These are phyloP conservation scores for Callosobruchus maculatus DNA, from an alignment of 2,888 invertebrate species.

Conservation along the genomic window DNA sequence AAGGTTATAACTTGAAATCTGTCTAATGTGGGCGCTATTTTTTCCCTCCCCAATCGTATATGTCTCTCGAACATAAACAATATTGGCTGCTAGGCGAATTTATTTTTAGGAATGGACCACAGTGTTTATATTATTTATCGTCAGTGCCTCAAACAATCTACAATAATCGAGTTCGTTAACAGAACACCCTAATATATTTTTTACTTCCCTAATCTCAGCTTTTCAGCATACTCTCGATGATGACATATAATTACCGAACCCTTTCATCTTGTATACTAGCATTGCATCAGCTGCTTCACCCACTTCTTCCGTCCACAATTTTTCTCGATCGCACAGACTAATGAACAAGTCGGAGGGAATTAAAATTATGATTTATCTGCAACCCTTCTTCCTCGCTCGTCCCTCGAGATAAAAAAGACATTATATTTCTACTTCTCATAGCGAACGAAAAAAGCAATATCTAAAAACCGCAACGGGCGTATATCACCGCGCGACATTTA, in stretches of 20 bases:
- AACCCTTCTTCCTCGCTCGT: slow-evolving; percentile 31
- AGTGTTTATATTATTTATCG: too few species aligned
- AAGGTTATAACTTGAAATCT: too few species aligned
- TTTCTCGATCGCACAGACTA: slow-evolving; percentile 9
- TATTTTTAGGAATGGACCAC: too few species aligned
- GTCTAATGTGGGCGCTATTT: too few species aligned
- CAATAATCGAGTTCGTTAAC: too few species aligned
- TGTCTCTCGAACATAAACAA: too few species aligned
- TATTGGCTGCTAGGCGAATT: too few species aligned
- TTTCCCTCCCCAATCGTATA: too few species aligned
- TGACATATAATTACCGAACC: not conserved
- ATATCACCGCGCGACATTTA: slow-evolving; percentile 37
- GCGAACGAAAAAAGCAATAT: slow-evolving; percentile 43
- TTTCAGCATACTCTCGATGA: not conserved
- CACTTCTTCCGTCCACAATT: not conserved
- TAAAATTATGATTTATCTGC: slow-evolving; percentile 32
- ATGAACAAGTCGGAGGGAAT: slow-evolving; percentile 29
- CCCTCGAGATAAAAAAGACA: slow-evolving; percentile 47
- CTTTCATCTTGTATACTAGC: not conserved
- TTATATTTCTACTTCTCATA: slow-evolving; percentile 38
- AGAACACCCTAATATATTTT: not conserved
- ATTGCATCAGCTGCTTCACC: not conserved
- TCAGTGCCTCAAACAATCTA: too few species aligned
- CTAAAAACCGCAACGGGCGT: slow-evolving; percentile 36
- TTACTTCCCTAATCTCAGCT: not conserved